These are phyloP conservation scores for Mycalesis mineus DNA, from an alignment of 2,888 invertebrate species.

Conservation along the genomic window DNA sequence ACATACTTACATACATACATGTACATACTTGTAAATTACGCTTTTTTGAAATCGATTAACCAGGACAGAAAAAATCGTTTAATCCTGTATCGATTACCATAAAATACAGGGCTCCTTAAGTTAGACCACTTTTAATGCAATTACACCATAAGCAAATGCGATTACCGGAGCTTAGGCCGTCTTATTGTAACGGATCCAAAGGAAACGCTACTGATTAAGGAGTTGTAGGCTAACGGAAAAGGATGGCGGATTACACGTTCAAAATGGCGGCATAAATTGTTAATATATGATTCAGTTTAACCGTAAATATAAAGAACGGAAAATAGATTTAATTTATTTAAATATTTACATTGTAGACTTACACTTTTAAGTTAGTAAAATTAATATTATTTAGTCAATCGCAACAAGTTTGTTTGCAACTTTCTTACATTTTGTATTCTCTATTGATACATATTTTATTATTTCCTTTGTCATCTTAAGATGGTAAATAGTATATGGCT, in stretches of 20 bases:
- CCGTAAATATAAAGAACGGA: neutral
- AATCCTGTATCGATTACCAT: slow-evolving; percentile 4
- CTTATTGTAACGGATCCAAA: slow-evolving; percentile 23
- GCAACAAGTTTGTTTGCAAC: too few relatives aligned
- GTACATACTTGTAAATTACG: neutral
- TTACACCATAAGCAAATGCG: slow-evolving; percentile 15
- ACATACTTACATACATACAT: too few relatives aligned
- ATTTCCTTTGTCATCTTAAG: too few relatives aligned
- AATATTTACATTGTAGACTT: too few relatives aligned
- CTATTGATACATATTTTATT: too few relatives aligned
- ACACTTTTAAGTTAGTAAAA: too few relatives aligned
- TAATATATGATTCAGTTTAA: neutral
- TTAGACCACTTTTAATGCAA: slow-evolving; percentile 2
- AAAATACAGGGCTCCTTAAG: slow-evolving; percentile 2
- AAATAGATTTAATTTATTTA: too few relatives aligned
- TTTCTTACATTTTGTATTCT: too few relatives aligned
- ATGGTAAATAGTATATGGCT: too few relatives aligned
- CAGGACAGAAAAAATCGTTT: neutral
- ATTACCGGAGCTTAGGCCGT: slow-evolving; percentile 25
- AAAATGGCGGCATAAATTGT: slow-evolving; percentile 3
- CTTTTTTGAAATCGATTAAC: neutral
- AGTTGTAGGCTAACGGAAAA: slow-evolving; percentile 27
- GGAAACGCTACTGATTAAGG: slow-evolving; percentile 24
- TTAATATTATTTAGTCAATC: too few relatives aligned
- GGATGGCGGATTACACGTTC: slow-evolving; percentile 27